phyloP scores from a whole-genome alignment of 2,113 vertebrate genomes.

The Dromaius novaehollandiae region DNA sequence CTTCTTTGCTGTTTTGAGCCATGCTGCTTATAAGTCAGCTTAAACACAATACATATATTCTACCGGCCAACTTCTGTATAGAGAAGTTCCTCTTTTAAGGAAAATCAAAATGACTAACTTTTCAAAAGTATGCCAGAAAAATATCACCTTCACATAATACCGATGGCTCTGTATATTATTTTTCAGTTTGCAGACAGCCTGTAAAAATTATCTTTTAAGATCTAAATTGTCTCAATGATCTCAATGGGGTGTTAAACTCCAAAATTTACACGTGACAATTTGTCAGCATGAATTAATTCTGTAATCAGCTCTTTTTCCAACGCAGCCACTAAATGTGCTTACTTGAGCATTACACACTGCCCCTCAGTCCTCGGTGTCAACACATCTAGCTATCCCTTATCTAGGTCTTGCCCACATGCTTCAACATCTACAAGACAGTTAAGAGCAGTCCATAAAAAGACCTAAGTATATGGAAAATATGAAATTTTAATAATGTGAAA shows the following conservation, averaged over 20 bases:
- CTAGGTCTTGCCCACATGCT: neutral
- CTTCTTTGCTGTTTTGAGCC: neutral
- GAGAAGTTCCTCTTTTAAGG: neutral
- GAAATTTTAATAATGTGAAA: neutral
- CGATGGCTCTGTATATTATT: neutral
- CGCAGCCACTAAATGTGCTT: neutral
- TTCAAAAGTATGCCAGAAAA: neutral
- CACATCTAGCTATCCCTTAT: neutral
- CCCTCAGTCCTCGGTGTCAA: neutral
- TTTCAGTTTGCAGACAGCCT: neutral
- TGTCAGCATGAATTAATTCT: neutral
- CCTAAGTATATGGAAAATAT: neutral
- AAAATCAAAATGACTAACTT: slow-evolving; percentile 47
- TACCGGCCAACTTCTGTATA: neutral
- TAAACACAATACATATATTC: neutral
- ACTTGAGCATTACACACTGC: neutral
- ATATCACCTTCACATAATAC: neutral
- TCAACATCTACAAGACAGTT: neutral
- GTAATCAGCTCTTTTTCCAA: neutral
- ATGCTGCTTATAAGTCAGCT: neutral
- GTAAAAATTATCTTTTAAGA: neutral
- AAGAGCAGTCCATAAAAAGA: neutral
- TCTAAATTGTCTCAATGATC: neutral
- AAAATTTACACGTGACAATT: neutral
- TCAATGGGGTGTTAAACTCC: neutral